These are phyloP conservation scores for Gnathonemus echidnorhynchus DNA, from an alignment of 2,113 vertebrate species.

Conservation along the genomic window DNA sequence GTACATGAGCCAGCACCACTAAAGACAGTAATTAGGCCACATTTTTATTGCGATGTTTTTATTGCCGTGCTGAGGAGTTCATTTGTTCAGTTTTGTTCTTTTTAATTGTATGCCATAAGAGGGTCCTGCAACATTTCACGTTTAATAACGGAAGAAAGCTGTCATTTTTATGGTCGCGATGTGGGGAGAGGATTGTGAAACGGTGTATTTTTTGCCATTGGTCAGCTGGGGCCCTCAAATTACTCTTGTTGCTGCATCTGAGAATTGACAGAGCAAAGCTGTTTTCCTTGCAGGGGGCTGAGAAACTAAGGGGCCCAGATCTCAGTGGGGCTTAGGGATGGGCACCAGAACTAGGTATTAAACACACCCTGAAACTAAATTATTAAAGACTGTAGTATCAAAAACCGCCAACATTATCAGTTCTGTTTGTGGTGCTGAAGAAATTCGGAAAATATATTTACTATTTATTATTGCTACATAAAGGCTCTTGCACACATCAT, in stretches of 20 bases:
- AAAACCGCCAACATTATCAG: not conserved
- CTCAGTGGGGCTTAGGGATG: not conserved
- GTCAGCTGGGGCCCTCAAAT: not conserved
- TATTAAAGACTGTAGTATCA: not conserved
- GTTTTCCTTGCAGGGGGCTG: not conserved
- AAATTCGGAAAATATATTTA: not conserved
- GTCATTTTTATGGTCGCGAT: not conserved
- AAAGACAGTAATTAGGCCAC: not conserved
- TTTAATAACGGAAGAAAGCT: not conserved
- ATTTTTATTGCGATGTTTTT: not conserved
- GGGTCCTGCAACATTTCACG: not conserved
- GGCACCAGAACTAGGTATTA: not conserved
- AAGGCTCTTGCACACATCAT: not conserved
- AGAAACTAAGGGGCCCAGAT: not conserved
- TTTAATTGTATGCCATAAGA: not conserved
- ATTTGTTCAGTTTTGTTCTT: not conserved
- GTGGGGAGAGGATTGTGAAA: not conserved
- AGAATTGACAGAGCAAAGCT: not conserved
- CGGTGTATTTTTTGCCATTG: not conserved
- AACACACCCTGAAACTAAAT: not conserved
- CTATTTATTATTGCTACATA: not conserved
- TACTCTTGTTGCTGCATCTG: not conserved
- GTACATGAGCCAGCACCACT: not conserved
- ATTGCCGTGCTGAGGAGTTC: not conserved
- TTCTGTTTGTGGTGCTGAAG: not conserved